phyloP scores from a whole-genome alignment of 2,888 invertebrate genomes.

The Dasypogon diadema region DNA sequence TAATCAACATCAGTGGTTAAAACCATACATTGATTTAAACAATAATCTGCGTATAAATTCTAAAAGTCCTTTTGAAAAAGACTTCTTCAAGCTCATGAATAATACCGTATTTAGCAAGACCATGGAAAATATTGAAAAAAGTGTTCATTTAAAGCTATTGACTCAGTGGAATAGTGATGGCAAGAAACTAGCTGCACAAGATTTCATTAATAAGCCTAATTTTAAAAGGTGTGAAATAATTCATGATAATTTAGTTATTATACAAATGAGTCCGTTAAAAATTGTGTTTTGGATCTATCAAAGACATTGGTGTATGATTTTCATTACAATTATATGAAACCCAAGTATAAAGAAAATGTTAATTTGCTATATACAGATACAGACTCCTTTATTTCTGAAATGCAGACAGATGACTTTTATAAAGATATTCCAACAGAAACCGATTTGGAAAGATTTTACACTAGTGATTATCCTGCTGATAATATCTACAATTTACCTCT shows the following conservation, averaged over 20 bases:
- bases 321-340: constrained; percentile 62
- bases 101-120: too few relatives aligned
- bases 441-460: constrained; percentile 38
- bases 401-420: constrained; percentile 51
- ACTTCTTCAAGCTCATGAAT: too few relatives aligned
- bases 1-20: too few relatives aligned
- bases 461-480: constrained; percentile 18
- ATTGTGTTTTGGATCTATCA: constrained; percentile 64
- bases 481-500: constrained; percentile 19
- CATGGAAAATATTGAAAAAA: constrained; percentile 53
- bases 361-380: constrained; percentile 52
- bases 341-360: constrained; percentile 49
- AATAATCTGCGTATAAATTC: too few relatives aligned
- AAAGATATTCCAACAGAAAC: constrained; percentile 31
- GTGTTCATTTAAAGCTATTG: constrained; percentile 65
- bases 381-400: constrained; percentile 51
- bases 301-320: constrained; percentile 66
- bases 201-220: constrained; percentile 61
- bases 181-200: constrained; percentile 62
- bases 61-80: too few relatives aligned
- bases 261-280: constrained; percentile 61
- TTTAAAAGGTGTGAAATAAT: constrained; percentile 62
- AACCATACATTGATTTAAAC: too few relatives aligned
- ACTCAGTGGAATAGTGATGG: constrained; percentile 61
- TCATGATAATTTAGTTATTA: constrained; percentile 62